Conservation (phyloP, 2,797 vertebrate genomes). For the Poecilia velifera region DNA sequence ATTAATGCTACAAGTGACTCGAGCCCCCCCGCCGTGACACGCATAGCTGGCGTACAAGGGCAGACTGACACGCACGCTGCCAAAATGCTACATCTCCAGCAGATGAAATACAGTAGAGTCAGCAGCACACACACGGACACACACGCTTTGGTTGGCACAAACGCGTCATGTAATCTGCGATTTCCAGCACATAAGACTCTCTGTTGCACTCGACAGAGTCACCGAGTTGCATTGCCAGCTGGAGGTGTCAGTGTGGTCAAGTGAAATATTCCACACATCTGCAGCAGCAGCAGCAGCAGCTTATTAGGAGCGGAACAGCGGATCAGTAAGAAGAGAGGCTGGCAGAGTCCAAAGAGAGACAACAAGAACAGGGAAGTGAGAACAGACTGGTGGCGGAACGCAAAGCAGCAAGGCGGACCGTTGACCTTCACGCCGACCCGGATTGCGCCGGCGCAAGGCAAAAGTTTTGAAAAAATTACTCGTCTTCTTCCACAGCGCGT, state of each 20-base stretch:
- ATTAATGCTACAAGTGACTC: slow-evolving; percentile 29
- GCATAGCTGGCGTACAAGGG: slow-evolving; percentile 26
- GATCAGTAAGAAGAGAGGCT: slow-evolving; percentile 27
- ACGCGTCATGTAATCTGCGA: slow-evolving; percentile 21
- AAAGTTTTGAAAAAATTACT: slow-evolving; percentile 67
- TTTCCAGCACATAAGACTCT: slow-evolving; percentile 17
- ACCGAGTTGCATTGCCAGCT: slow-evolving; percentile 43
- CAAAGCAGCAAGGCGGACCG: slow-evolving; percentile 43
- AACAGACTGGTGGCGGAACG: slow-evolving; percentile 50
- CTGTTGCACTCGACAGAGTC: not conserved
- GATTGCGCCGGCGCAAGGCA: slow-evolving; percentile 46
- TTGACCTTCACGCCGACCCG: slow-evolving; percentile 55
- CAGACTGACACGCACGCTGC: slow-evolving; percentile 7
- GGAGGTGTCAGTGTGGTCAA: slow-evolving; percentile 39
- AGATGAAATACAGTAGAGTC: not conserved
- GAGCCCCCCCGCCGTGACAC: slow-evolving; percentile 7
- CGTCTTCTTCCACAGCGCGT: slow-evolving; percentile 21
- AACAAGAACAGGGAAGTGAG: slow-evolving; percentile 54
- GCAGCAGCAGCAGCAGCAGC: slow-evolving; percentile 28
- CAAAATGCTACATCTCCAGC: not conserved
- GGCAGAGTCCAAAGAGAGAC: slow-evolving; percentile 32
- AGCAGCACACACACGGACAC: not conserved
- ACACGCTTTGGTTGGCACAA: not conserved
- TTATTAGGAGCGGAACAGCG: slow-evolving; percentile 38
- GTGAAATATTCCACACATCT: slow-evolving; percentile 52